phyloP scores from a whole-genome alignment of 1,140 invertebrate species.

The Calliopsis andreniformis region DNA sequence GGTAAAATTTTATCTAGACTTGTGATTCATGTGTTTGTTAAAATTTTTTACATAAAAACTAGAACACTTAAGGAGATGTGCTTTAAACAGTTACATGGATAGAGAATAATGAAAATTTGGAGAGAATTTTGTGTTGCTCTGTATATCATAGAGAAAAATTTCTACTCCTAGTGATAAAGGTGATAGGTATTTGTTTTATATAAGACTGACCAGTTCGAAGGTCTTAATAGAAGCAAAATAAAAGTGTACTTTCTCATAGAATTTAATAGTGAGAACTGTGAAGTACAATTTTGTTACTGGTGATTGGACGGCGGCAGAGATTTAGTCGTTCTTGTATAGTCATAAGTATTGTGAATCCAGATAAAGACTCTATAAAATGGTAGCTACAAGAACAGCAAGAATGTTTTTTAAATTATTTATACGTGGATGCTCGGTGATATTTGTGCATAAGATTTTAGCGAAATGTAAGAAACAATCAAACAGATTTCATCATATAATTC shows the following conservation, averaged over 20 bases:
- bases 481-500: neutral
- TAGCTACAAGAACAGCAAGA: neutral
- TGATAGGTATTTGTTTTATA: neutral
- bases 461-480: neutral
- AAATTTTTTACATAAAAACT: neutral
- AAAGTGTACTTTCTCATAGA: neutral
- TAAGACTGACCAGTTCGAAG: neutral
- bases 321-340: neutral
- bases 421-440: neutral
- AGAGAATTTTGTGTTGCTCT: neutral
- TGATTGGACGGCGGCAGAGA: neutral
- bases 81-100: neutral
- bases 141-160: neutral
- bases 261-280: neutral
- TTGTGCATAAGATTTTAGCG: too few species aligned
- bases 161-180: neutral
- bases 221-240: neutral
- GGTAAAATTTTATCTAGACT: neutral
- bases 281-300: constrained; percentile 23
- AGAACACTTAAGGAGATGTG: neutral
- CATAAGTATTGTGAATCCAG: neutral
- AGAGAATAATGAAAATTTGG: neutral
- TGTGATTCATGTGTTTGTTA: neutral
- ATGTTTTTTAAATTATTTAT: neutral
- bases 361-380: constrained; percentile 7